These are phyloP conservation scores for Carcina quercana DNA, from an alignment of 2,888 invertebrate species.

Conservation along the genomic window DNA sequence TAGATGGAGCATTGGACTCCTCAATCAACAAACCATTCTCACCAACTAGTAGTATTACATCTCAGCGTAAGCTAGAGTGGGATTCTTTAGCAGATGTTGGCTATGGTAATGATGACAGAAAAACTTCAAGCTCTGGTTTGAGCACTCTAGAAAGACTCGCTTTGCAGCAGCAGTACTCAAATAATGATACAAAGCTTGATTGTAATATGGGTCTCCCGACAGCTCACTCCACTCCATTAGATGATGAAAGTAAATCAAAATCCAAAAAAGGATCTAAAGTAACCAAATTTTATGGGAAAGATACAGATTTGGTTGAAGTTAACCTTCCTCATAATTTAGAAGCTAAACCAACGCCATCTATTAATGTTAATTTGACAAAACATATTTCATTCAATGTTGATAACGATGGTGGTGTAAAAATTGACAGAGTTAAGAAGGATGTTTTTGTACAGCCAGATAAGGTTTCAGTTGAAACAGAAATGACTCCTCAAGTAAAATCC, in stretches of 20 bases:
- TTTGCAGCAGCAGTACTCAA: slow-evolving; percentile 63
- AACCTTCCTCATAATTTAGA: slow-evolving; percentile 42
- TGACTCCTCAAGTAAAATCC: slow-evolving; percentile 24
- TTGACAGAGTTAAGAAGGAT: slow-evolving; percentile 42
- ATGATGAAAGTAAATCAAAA: slow-evolving; percentile 40
- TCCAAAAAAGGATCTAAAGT: slow-evolving; percentile 43
- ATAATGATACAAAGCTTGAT: slow-evolving; percentile 47
- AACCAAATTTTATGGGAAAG: slow-evolving; percentile 54
- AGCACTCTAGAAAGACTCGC: slow-evolving; percentile 79
- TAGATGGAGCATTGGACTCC: slow-evolving; percentile 50
- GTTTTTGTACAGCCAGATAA: slow-evolving; percentile 42
- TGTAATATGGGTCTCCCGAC: slow-evolving; percentile 52
- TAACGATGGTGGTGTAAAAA: slow-evolving; percentile 44
- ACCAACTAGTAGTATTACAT: slow-evolving; percentile 83
- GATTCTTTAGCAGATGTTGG: slow-evolving; percentile 92
- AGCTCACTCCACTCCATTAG: slow-evolving; percentile 71
- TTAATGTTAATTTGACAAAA: slow-evolving; percentile 62
- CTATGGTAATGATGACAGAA: slow-evolving; percentile 77
- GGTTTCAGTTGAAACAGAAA: slow-evolving; percentile 23
- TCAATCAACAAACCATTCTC: slow-evolving; percentile 68
- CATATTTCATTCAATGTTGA: slow-evolving; percentile 66
- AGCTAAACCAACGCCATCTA: slow-evolving; percentile 33
- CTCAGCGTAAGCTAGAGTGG: slow-evolving; percentile 87
- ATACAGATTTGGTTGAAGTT: slow-evolving; percentile 52
- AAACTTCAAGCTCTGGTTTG: slow-evolving; percentile 60